A percentile compares a stretch with the other conserved stretches of the same genome.
Conservation (phyloP, 64 coral and sea anemone species). For the Cladopsammia gracilis region DNA sequence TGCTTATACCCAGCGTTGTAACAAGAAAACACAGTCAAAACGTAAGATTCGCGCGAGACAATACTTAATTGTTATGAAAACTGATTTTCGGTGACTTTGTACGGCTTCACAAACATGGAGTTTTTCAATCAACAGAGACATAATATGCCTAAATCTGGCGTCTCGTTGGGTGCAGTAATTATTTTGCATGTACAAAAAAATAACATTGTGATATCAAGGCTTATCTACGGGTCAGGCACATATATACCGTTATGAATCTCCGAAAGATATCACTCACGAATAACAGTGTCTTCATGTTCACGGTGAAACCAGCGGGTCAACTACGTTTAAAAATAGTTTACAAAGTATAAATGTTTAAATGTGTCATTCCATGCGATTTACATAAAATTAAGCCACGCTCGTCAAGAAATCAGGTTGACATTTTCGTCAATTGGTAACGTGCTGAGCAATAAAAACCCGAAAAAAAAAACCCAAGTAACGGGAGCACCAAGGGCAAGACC, state of each 20-base stretch:
- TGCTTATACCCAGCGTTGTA: constrained; percentile 67
- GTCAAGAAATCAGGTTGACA: constrained; percentile 38
- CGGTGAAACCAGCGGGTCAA: constrained; percentile 25
- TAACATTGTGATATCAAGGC: constrained; percentile 42
- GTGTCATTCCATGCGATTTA: constrained; percentile 63
- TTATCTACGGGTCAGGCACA: constrained; percentile 37
- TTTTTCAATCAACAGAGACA: constrained; percentile 67
- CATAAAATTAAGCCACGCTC: constrained; percentile 64
- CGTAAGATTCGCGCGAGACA: constrained; percentile 61
- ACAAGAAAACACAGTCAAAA: constrained; percentile 42
- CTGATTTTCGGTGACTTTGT: constrained; percentile 75
- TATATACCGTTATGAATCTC: constrained; percentile 49
- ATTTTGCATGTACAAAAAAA: constrained; percentile 65
- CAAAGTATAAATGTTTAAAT: constrained; percentile 67
- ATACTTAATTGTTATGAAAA: constrained; percentile 84
- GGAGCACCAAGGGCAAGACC: constrained; percentile 20
- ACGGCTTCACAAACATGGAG: constrained; percentile 76
- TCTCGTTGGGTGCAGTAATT: constrained; percentile 49
- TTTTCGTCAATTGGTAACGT: constrained; percentile 65
- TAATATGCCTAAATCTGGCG: constrained; percentile 66
- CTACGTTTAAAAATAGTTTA: constrained; percentile 48
- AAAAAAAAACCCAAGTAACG: constrained; percentile 2
- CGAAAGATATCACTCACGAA: neutral
- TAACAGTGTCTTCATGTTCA: constrained; percentile 9
- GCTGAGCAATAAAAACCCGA: neutral